A percentile compares a stretch with the other conserved stretches of the same genome.
Conservation (phyloP, 2,888 invertebrate genomes). For the Digitonthophagus gazella region DNA sequence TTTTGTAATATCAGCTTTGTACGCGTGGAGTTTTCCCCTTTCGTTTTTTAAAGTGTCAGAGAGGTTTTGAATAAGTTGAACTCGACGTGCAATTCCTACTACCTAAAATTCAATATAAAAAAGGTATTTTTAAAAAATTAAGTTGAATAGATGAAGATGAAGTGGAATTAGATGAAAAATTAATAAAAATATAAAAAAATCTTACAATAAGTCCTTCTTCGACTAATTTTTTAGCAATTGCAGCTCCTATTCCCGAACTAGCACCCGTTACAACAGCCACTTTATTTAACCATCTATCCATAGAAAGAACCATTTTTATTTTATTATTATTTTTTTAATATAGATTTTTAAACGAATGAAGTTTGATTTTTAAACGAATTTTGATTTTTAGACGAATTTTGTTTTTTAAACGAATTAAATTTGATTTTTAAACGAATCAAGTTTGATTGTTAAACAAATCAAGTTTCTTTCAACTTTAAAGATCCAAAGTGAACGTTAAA, state of each 20-base stretch:
- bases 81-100: constrained; percentile 37
- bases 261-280: constrained; percentile 38
- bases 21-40: constrained; percentile 30
- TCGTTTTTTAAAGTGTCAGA: constrained; percentile 26
- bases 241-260: constrained; percentile 35
- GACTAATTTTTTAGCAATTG: constrained; percentile 31
- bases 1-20: constrained; percentile 33
- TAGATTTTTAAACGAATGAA: no score
- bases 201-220: constrained; percentile 32
- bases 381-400: no score
- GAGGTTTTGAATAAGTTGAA: constrained; percentile 33
- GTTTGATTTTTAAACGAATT: no score
- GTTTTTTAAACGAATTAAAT: no score
- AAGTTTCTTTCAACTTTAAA: no score
- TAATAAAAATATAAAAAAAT: no score
- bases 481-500: no score
- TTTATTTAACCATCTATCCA: constrained; percentile 33
- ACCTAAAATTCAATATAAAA: constrained; percentile 31
- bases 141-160: neutral
- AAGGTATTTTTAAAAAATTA: neutral
- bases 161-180: no score
- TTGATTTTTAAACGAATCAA: no score
- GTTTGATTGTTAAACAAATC: no score
- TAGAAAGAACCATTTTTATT: constrained; percentile 27
- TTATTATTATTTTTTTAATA: no score